These are phyloP conservation scores for Oceanites oceanicus DNA, from an alignment of 2,113 vertebrate genomes.

Conservation along the genomic window DNA sequence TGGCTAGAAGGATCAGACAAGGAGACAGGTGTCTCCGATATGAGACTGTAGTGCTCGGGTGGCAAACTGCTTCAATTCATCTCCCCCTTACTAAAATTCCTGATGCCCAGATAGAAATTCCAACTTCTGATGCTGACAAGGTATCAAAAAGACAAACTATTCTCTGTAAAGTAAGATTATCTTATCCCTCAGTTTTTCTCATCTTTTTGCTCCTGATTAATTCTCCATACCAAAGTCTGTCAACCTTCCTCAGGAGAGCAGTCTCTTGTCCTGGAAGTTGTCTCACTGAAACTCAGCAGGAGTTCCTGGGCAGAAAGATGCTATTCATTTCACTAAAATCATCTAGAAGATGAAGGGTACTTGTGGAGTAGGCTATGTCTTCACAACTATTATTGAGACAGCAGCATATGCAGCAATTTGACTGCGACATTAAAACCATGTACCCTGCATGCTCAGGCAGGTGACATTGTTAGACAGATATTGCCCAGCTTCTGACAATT, in stretches of 20 bases:
- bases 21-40: rapidly evolving
- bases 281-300: not conserved
- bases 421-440: not conserved
- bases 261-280: not conserved
- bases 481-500: not conserved
- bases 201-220: not conserved
- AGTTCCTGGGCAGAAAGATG: not conserved
- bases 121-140: not conserved
- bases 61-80: not conserved
- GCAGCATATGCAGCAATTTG: not conserved
- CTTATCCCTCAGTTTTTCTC: not conserved
- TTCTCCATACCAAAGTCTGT: not conserved
- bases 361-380: not conserved
- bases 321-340: not conserved
- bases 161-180: not conserved
- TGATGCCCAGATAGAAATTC: not conserved
- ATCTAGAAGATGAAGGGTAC: not conserved
- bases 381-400: not conserved
- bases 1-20: not conserved
- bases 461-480: not conserved
- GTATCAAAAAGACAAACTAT: not conserved
- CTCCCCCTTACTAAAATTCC: not conserved
- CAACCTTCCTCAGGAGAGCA: not conserved
- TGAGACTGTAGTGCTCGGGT: not conserved
- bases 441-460: not conserved